Evolutionary conservation across 37 sponge, comb jelly and placozoan species (phyloP).

Genomic region (Lycopodina hypogea): DNA sequence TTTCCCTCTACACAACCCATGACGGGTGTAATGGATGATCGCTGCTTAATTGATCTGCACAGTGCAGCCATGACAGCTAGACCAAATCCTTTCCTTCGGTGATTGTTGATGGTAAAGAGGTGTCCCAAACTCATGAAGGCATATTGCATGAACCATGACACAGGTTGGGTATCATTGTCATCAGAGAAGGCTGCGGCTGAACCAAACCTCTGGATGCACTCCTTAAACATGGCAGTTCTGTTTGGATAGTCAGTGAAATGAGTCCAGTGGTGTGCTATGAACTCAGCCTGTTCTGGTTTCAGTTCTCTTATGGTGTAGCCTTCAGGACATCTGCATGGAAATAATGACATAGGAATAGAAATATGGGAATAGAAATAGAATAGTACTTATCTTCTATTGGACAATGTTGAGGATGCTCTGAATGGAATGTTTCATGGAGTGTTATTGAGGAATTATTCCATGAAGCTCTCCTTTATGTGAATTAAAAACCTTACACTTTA

Average conservation of each 20-base stretch:
- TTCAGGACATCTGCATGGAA: constrained; percentile 4
- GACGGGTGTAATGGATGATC: no score
- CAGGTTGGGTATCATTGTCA: neutral
- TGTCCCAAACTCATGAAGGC: neutral
- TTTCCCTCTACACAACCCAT: no score
- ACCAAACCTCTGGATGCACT: neutral
- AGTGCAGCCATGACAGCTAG: neutral
- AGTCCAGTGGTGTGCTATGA: neutral
- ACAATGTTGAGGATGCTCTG: no score
- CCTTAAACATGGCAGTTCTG: neutral
- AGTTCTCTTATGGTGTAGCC: neutral
- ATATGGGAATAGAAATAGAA: no score
- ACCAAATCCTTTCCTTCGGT: neutral
- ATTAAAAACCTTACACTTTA: no score
- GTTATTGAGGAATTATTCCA: no score
- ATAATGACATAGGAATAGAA: no score
- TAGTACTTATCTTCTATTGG: no score
- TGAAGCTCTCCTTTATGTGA: no score
- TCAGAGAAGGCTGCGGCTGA: neutral
- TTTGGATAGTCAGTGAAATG: neutral
- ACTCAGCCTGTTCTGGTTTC: constrained; percentile 1
- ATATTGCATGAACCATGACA: neutral
- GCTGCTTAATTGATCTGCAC: neutral
- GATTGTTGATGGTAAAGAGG: neutral
- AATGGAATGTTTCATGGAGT: no score